Base-by-base conservation (phyloP, 1,140 invertebrate species). In the Papilio xuthus region DNA sequence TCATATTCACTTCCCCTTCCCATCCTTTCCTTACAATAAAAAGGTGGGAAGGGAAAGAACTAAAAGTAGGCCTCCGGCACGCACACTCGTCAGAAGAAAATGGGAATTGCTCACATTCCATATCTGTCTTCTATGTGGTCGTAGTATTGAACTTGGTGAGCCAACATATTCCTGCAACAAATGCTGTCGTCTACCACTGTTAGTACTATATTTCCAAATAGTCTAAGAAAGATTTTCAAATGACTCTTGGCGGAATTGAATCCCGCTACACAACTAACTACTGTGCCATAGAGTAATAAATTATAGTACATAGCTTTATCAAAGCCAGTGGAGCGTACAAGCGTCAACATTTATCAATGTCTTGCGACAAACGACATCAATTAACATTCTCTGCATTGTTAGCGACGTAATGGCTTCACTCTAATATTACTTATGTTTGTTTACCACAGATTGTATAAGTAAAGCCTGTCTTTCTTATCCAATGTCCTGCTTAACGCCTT, bases 341-440 rank as follows among this genome's bases (percentile, higher is more conserved):
- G 85, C 89, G 87, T 90, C 90, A 92, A 89, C 90, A 92, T 92
- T 91, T 89, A 88, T 93, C 91, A 92, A 87, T 90, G 90, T 91
- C 91, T 86, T 81, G 81, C 84, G 83, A 88, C 89, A 92, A 93
- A 92, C 87, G 91, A 91, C 86, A 86, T 87, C 90, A 91, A 92
- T 93, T 92, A 93, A 93, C 90, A 91, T 93, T 90, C 91, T 82
- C 80, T 80, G 83, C 84, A 89, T 91, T 90, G 91, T 90, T 86
- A 89, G 60, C 26, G 60, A 83, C 83, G 83, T 79, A 81, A 82
- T 83, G 83, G 77, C 84, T 82, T 84, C 80, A 81, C 73, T 53
- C 47, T 74, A 53, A 74, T 73, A 78, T 83, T 88, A 85, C 85
- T 86, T 84, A 85, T 78, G 88, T 87, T 89, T 60, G 13, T 60